Evolutionary conservation across 1,140 invertebrate genomes (phyloP).

Genomic region (Vollenhovia emeryi): DNA sequence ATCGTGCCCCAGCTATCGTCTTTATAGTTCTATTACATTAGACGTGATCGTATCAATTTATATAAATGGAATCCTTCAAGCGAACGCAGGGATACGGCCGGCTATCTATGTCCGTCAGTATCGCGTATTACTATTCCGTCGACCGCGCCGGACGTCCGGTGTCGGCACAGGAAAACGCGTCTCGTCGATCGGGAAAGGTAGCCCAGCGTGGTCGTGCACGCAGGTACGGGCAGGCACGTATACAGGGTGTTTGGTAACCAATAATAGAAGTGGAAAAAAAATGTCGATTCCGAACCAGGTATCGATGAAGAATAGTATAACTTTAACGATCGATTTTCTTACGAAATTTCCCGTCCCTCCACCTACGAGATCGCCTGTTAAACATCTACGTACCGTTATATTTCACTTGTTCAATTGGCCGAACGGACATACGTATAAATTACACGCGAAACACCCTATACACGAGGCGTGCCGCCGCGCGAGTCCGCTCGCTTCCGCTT

Average conservation of each 20-base stretch:
- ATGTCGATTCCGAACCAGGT: not conserved
- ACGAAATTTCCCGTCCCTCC: not conserved
- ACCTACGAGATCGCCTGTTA: not conserved
- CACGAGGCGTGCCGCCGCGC: conserved; percentile 29
- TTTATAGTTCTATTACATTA: conserved; percentile 22
- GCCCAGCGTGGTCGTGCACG: conserved; percentile 57
- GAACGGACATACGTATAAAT: not conserved
- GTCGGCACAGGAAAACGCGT: conserved; percentile 73
- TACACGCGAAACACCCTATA: conserved; percentile 20
- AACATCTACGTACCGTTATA: not conserved
- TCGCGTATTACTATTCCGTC: conserved; percentile 76
- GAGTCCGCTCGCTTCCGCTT: conserved; percentile 69
- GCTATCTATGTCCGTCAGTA: conserved; percentile 3
- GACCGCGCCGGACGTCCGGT: conserved; percentile 78
- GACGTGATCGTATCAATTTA: conserved; percentile 33
- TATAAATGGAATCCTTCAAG: conserved; percentile 16
- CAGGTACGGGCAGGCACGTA: conserved; percentile 41
- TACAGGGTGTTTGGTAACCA: conserved; percentile 33
- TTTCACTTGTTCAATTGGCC: not conserved
- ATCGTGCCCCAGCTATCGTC: not conserved
- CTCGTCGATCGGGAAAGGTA: conserved; percentile 73
- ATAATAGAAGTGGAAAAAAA: not conserved
- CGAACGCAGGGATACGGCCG: conserved; percentile 1
- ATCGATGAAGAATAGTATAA: not conserved
- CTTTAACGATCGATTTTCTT: not conserved